Conservation (phyloP, 1,140 invertebrate species). For the Nylanderia fulva region DNA sequence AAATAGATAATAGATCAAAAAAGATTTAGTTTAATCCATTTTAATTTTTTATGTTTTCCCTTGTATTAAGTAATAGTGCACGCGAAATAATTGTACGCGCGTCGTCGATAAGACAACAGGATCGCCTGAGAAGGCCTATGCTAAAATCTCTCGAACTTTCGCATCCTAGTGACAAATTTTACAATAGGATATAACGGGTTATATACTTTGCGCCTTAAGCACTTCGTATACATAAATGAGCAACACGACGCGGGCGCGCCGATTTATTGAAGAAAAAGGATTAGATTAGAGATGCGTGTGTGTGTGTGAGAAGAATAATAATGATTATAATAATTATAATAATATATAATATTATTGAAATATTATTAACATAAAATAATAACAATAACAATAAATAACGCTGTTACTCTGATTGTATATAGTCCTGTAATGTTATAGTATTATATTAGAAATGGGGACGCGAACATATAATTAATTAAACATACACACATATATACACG, state of each 20-base stretch:
- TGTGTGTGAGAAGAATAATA: constrained; percentile 36
- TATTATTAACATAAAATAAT: constrained; percentile 46
- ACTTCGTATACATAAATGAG: constrained; percentile 45
- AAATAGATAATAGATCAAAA: neutral
- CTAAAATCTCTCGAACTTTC: neutral
- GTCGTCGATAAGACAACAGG: neutral
- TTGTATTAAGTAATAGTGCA: neutral
- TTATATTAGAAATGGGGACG: constrained; percentile 62
- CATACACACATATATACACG: neutral
- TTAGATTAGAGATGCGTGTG: neutral
- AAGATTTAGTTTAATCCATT: neutral
- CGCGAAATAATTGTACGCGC: neutral
- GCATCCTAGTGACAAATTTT: neutral
- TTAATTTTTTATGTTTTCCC: neutral
- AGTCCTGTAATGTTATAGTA: constrained; percentile 78
- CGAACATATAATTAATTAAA: constrained; percentile 60
- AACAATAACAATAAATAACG: constrained; percentile 66
- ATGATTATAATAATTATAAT: constrained; percentile 48
- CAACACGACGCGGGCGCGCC: constrained; percentile 7
- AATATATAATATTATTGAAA: constrained; percentile 52
- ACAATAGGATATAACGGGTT: constrained; percentile 41
- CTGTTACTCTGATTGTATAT: constrained; percentile 83
- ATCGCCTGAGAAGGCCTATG: neutral
- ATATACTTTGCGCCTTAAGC: constrained; percentile 48
- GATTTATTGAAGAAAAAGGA: constrained; percentile 21